phyloP scores from a whole-genome alignment of 2,888 invertebrate species.

The Boloria selene region DNA sequence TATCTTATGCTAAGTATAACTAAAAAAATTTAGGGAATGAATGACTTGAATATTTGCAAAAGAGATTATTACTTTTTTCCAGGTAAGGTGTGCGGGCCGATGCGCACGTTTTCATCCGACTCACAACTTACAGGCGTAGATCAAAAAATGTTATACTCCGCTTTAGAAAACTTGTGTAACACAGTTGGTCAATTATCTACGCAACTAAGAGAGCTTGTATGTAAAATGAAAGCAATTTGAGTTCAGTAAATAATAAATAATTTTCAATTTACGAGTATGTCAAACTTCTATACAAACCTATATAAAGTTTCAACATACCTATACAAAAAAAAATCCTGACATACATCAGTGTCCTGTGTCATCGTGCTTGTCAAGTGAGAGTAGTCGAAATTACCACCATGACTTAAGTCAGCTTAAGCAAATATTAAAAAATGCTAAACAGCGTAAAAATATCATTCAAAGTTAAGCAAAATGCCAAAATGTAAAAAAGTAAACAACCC shows the following conservation, averaged over 20 bases:
- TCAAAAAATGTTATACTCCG: constrained; percentile 38
- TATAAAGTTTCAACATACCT: neutral
- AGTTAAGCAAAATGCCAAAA: constrained; percentile 40
- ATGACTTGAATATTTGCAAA: constrained; percentile 1
- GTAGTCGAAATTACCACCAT: constrained; percentile 19
- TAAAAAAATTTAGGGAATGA: neutral
- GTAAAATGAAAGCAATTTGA: constrained; percentile 41
- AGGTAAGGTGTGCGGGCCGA: constrained; percentile 13
- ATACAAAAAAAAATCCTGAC: constrained; percentile 2
- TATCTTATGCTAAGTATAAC: too few relatives aligned
- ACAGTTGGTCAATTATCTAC: constrained; percentile 51
- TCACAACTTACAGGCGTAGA: constrained; percentile 15
- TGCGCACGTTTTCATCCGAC: constrained; percentile 29
- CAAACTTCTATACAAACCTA: too few relatives aligned
- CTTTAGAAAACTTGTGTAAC: constrained; percentile 50
- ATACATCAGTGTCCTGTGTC: too few relatives aligned
- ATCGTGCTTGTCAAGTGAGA: constrained; percentile 6
- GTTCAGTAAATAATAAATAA: neutral
- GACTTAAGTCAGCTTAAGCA: constrained; percentile 27
- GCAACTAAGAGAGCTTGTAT: constrained; percentile 49
- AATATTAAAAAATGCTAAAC: constrained; percentile 28
- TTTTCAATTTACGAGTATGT: too few relatives aligned
- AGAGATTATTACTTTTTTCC: neutral
- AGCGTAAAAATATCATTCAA: constrained; percentile 8
- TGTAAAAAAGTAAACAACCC: constrained; percentile 58